Evolutionary conservation across 2,888 invertebrate genomes (phyloP).

Genomic region (Agonopterix heracliana): DNA sequence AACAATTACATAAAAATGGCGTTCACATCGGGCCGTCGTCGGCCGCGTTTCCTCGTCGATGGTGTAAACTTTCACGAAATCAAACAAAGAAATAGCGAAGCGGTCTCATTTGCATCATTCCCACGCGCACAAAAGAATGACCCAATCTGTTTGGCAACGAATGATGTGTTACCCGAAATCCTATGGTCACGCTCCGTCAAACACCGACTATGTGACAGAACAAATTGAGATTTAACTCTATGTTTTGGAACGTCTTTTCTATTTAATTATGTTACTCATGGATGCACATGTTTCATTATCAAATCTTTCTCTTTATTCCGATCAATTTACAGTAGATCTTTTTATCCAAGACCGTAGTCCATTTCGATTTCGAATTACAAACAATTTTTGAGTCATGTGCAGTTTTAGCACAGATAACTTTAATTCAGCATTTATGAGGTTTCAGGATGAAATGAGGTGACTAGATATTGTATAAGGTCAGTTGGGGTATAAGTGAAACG

Average conservation of each 20-base stretch:
- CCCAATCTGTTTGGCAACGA: slow-evolving; percentile 71
- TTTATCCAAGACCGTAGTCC: background rate
- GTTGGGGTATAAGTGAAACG: no score
- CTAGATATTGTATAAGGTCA: no score
- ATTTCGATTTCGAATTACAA: no score
- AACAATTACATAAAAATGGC: slow-evolving; percentile 74
- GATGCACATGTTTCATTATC: slow-evolving; percentile 10
- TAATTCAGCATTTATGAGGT: no score
- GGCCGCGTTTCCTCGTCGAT: slow-evolving; percentile 71
- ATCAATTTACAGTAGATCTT: background rate
- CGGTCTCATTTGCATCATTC: slow-evolving; percentile 72
- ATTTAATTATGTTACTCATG: slow-evolving; percentile 40
- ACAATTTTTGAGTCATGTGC: no score
- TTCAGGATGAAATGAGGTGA: no score
- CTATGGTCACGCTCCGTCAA: slow-evolving; percentile 54
- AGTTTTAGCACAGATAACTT: no score
- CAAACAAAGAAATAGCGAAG: slow-evolving; percentile 75
- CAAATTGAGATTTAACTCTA: slow-evolving; percentile 39
- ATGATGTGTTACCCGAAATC: slow-evolving; percentile 67
- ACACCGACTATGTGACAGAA: slow-evolving; percentile 34
- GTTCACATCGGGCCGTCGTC: slow-evolving; percentile 66
- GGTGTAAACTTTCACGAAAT: slow-evolving; percentile 76
- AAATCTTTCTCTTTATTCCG: no score
- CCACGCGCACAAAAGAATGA: slow-evolving; percentile 74
- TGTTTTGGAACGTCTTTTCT: slow-evolving; percentile 31